Percentiles rank a stretch among this genome's conserved stretches.
These are phyloP conservation scores for Crioceris asparagi DNA, from an alignment of 2,888 invertebrate genomes.

Conservation along the genomic window DNA sequence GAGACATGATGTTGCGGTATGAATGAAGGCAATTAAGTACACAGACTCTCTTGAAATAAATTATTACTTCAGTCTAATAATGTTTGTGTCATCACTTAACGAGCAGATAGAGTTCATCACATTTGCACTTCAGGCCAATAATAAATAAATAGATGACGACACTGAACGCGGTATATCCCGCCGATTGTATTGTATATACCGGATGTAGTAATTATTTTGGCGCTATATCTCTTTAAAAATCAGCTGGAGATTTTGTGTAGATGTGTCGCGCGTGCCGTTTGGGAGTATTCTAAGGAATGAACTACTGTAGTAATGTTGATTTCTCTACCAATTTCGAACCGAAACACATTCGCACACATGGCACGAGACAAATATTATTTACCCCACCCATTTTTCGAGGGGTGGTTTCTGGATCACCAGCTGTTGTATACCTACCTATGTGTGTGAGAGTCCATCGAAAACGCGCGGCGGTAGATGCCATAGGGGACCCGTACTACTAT, in stretches of 20 bases:
- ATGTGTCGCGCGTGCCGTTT: constrained; percentile 32
- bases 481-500: too few species aligned
- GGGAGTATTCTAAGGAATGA: constrained; percentile 30
- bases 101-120: too few species aligned
- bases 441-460: too few species aligned
- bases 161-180: too few species aligned
- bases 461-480: too few species aligned
- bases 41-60: neutral
- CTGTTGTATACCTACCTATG: too few species aligned
- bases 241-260: constrained; percentile 21
- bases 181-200: too few species aligned
- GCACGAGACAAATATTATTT: constrained; percentile 37
- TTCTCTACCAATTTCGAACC: constrained; percentile 31
- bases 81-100: constrained; percentile 16
- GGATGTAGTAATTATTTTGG: constrained; percentile 28
- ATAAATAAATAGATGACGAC: too few species aligned
- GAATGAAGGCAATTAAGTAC: neutral
- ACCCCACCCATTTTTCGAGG: constrained; percentile 37
- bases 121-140: constrained; percentile 12
- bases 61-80: neutral
- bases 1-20: constrained; percentile 20
- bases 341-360: constrained; percentile 33
- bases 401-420: constrained; percentile 36
- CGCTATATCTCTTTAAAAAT: too few species aligned
- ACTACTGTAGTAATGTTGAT: constrained; percentile 23